Percentiles rank a stretch among this genome's conserved stretches.
phyloP scores from a whole-genome alignment of 2,888 invertebrate species.

The Heteromurus nitidus region DNA sequence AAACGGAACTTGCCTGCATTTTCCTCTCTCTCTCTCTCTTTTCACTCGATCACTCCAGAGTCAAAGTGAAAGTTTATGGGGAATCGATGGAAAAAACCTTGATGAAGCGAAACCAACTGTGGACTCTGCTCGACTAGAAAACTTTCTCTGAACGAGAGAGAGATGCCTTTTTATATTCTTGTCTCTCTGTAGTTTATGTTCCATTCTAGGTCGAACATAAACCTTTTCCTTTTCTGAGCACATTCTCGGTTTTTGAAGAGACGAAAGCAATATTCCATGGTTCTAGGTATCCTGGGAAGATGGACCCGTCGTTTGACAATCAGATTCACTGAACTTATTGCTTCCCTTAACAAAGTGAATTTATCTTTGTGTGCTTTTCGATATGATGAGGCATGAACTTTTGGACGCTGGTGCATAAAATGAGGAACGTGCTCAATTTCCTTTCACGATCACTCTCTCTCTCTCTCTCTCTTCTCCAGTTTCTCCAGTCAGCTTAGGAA shows the following conservation, averaged over 20 bases:
- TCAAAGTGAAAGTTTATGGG: conserved; percentile 1
- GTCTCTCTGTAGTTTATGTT: too few relatives aligned
- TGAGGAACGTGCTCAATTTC: background rate
- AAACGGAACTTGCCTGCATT: background rate
- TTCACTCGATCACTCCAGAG: too few relatives aligned
- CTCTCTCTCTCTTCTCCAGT: background rate
- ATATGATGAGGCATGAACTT: background rate
- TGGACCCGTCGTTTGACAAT: too few relatives aligned
- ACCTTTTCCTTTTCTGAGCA: too few relatives aligned
- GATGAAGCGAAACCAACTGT: background rate
- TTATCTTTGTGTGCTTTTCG: background rate
- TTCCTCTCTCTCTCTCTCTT: too few relatives aligned
- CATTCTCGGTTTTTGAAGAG: too few relatives aligned
- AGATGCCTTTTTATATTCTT: too few relatives aligned
- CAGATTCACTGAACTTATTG: conserved; percentile 11
- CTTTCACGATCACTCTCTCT: too few relatives aligned
- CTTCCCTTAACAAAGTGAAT: conserved; percentile 14
- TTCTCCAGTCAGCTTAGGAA: background rate
- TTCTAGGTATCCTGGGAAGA: too few relatives aligned
- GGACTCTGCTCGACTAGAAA: background rate
- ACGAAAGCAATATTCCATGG: too few relatives aligned
- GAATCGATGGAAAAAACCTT: conserved; percentile 7
- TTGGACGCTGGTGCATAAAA: background rate
- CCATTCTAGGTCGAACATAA: too few relatives aligned
- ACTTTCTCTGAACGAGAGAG: too few relatives aligned